A percentile compares a stretch with the other conserved stretches of the same genome.
Conservation (phyloP, 92 coral and sea anemone species). For the Siderastrea siderea region DNA sequence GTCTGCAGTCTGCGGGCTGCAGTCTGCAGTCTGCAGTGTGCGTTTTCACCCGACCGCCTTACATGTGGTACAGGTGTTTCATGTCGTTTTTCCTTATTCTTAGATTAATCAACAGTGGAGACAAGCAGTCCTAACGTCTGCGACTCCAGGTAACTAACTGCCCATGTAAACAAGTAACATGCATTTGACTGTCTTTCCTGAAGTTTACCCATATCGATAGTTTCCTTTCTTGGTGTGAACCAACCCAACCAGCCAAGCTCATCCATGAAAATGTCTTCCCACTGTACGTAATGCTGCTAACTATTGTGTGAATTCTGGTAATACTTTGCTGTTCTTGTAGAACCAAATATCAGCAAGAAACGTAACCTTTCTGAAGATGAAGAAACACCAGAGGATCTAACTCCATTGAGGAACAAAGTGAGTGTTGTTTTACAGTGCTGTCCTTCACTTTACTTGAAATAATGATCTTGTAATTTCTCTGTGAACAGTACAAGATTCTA, state of each 20-base stretch:
- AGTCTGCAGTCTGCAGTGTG: no score
- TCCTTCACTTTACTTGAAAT: background rate
- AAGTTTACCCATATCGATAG: no score
- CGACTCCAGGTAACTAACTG: conserved; percentile 11
- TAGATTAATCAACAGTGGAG: conserved; percentile 51
- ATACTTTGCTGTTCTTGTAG: background rate
- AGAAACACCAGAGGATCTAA: conserved; percentile 31
- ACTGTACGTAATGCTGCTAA: no score
- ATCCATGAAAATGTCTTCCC: no score
- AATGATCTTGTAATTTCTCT: background rate
- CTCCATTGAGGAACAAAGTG: conserved; percentile 26
- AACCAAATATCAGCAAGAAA: conserved; percentile 6
- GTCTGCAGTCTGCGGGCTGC: no score
- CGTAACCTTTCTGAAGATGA: background rate
- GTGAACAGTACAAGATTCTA: no score
- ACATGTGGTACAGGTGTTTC: background rate
- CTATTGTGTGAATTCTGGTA: background rate
- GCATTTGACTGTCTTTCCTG: no score
- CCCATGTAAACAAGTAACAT: no score
- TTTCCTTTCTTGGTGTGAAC: no score
- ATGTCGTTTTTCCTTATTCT: background rate
- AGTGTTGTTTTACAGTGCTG: background rate
- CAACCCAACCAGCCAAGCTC: no score
- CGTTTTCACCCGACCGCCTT: no score
- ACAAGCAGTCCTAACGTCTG: conserved; percentile 12